phyloP scores from a whole-genome alignment of 2,113 vertebrate species.

The Nerophis ophidion region DNA sequence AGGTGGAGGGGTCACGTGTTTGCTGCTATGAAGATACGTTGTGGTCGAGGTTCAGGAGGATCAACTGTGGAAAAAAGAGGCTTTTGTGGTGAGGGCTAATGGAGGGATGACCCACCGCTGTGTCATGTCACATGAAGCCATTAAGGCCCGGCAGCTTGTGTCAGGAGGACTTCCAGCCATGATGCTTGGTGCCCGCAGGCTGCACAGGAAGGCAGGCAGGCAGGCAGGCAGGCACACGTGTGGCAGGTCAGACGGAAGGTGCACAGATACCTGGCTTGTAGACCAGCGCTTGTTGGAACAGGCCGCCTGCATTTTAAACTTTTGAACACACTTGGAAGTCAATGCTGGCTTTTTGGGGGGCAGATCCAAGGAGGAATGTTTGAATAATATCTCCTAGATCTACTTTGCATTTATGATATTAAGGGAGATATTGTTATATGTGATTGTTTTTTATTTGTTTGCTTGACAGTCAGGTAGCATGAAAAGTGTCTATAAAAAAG shows the following conservation, averaged over 20 bases:
- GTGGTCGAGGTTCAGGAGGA: not conserved
- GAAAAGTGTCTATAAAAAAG: no score
- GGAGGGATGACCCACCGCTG: conserved; percentile 16
- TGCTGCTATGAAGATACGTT: no score
- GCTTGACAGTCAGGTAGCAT: no score
- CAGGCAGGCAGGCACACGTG: conserved; percentile 25
- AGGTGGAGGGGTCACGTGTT: no score
- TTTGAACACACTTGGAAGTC: not conserved
- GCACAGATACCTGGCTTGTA: conserved; percentile 35
- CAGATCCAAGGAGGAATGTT: no score
- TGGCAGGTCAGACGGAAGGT: conserved; percentile 49
- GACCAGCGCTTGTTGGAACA: not conserved
- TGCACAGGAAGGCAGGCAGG: conserved; percentile 43
- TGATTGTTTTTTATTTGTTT: no score
- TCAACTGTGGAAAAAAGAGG: conserved; percentile 6
- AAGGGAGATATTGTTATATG: no score
- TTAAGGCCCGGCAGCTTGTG: conserved; percentile 49
- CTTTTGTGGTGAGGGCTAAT: conserved; percentile 12
- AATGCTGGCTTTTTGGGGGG: no score
- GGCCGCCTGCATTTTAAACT: conserved; percentile 4
- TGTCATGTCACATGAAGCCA: conserved; percentile 56
- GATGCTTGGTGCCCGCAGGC: conserved; percentile 34
- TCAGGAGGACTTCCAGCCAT: conserved; percentile 50
- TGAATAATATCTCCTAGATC: no score
- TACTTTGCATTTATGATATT: no score